These are phyloP conservation scores for Lottia gigantea DNA, from an alignment of 2,888 invertebrate species.

Conservation along the genomic window DNA sequence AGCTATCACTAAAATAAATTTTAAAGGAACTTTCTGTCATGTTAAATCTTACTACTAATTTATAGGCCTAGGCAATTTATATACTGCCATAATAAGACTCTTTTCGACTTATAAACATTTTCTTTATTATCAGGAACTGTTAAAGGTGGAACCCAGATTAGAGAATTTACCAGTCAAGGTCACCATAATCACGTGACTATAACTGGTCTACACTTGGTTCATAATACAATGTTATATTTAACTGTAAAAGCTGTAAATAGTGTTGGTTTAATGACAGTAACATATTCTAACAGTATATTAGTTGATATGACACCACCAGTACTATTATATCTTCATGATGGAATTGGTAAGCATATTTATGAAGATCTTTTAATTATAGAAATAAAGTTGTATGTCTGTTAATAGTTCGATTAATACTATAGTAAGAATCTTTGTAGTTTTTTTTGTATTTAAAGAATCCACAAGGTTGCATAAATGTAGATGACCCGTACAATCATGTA, in stretches of 20 bases:
- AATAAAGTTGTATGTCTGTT: too few species aligned
- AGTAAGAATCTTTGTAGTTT: too few species aligned
- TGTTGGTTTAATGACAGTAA: slow-evolving; percentile 36
- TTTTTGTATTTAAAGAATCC: too few species aligned
- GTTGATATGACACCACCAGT: slow-evolving; percentile 47
- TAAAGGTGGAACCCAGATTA: slow-evolving; percentile 39
- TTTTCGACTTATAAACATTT: too few species aligned
- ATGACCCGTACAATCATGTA: too few species aligned
- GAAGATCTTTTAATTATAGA: neutral
- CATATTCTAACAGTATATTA: slow-evolving; percentile 36
- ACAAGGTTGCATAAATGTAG: too few species aligned
- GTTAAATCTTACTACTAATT: too few species aligned
- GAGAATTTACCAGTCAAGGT: slow-evolving; percentile 38
- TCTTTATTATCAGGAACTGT: slow-evolving; percentile 35
- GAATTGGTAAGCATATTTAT: slow-evolving; percentile 26
- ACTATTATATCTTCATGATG: slow-evolving; percentile 38
- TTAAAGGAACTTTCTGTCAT: too few species aligned
- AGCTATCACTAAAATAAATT: too few species aligned
- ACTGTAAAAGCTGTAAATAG: slow-evolving; percentile 50
- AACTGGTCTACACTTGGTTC: slow-evolving; percentile 37
- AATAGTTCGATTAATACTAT: too few species aligned
- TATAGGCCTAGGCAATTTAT: too few species aligned
- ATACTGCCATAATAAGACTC: too few species aligned
- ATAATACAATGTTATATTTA: slow-evolving; percentile 39
- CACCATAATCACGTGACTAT: slow-evolving; percentile 35